phyloP scores from a whole-genome alignment of 2,113 vertebrate genomes.

The Montifringilla adamsi region DNA sequence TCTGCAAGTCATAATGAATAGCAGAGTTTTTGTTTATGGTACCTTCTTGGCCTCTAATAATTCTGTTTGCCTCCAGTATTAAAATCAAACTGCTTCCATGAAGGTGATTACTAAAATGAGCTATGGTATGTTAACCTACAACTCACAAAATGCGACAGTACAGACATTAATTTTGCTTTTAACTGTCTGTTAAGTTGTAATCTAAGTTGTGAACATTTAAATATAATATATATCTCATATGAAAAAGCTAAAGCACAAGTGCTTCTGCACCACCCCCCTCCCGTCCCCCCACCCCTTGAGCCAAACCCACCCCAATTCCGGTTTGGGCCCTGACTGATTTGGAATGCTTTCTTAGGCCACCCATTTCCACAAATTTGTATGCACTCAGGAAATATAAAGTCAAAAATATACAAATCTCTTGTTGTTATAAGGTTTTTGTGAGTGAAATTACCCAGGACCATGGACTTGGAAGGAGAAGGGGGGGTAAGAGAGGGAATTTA shows the following conservation, averaged over 20 bases:
- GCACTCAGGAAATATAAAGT: conserved; percentile 83
- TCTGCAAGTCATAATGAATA: conserved; percentile 72
- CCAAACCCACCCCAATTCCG: conserved; percentile 49
- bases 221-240: conserved; percentile 84
- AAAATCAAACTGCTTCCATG: conserved; percentile 71
- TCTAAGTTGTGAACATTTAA: conserved; percentile 83
- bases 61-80: conserved; percentile 69
- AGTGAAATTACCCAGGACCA: conserved; percentile 79
- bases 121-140: conserved; percentile 77
- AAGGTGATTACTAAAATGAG: conserved; percentile 76
- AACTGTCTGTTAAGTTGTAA: conserved; percentile 77
- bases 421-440: conserved; percentile 79
- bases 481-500: conserved; percentile 76
- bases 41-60: conserved; percentile 72
- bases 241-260: conserved; percentile 82
- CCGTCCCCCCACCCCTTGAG: neutral
- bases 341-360: conserved; percentile 80
- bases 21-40: conserved; percentile 65
- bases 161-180: conserved; percentile 68
- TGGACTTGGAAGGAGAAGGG: conserved; percentile 75
- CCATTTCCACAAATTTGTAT: conserved; percentile 74
- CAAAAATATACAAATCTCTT: conserved; percentile 83
- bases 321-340: conserved; percentile 73
- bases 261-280: conserved; percentile 50
- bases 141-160: conserved; percentile 77